Conservation (phyloP, 2,113 vertebrate genomes). For the Psammodynastes pulverulentus region DNA sequence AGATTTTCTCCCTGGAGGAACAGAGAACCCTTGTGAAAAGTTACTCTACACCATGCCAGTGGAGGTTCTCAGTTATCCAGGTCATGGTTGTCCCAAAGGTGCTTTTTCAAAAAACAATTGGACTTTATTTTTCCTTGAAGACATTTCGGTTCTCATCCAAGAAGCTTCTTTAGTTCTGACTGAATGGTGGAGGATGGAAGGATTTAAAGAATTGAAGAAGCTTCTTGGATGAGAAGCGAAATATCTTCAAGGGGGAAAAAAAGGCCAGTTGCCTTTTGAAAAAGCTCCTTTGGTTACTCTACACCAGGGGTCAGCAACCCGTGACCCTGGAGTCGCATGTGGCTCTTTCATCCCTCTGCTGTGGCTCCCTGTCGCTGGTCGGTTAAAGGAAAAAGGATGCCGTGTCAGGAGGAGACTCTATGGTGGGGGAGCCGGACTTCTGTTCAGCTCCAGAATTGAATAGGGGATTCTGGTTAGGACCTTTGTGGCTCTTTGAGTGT, state of each 20-base stretch:
- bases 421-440: too few species aligned
- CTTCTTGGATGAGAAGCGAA: neutral
- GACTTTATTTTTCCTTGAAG: neutral
- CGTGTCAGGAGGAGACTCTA: too few species aligned
- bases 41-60: too few species aligned
- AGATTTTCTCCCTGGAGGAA: slow-evolving; percentile 87
- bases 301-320: too few species aligned
- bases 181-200: neutral
- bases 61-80: neutral
- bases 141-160: neutral
- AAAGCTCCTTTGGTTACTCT: neutral
- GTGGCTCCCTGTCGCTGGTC: too few species aligned
- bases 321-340: too few species aligned
- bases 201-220: neutral
- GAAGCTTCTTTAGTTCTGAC: neutral
- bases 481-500: too few species aligned
- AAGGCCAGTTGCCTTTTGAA: neutral
- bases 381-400: too few species aligned
- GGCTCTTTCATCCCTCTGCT: too few species aligned
- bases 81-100: neutral
- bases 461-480: too few species aligned
- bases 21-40: neutral
- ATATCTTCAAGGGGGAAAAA: neutral
- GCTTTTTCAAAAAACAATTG: neutral
- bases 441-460: too few species aligned